phyloP scores from a whole-genome alignment of 2,113 vertebrate genomes.

The Brienomyrus brachyistius region DNA sequence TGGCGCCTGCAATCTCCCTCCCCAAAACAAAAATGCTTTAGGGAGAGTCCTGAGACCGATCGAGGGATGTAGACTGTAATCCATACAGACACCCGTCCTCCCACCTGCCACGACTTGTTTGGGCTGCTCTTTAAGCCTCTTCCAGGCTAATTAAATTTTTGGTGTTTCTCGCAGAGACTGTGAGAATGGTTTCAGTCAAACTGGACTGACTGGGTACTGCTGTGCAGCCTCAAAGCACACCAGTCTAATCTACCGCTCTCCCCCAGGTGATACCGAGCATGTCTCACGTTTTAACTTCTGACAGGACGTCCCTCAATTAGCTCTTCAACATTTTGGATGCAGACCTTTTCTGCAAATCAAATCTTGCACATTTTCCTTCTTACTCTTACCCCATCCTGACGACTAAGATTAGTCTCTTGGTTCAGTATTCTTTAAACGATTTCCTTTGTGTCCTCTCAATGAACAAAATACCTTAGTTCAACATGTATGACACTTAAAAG shows the following conservation, averaged over 20 bases:
- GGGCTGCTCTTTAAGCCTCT: neutral
- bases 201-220: neutral
- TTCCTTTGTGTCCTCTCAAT: neutral
- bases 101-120: slow-evolving; percentile 8
- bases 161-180: neutral
- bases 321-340: neutral
- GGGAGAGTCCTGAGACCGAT: neutral
- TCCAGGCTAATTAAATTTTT: neutral
- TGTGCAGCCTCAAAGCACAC: neutral
- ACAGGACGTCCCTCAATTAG: no score
- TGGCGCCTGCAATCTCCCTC: neutral
- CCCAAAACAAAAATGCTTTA: neutral
- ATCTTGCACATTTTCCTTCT: neutral
- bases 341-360: neutral
- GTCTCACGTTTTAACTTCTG: neutral
- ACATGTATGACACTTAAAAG: neutral
- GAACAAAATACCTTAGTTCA: neutral
- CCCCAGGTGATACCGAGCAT: neutral
- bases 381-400: neutral
- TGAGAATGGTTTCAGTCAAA: slow-evolving; percentile 2
- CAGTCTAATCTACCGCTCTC: neutral
- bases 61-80: neutral
- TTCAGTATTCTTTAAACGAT: neutral
- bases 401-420: neutral
- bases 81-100: neutral